Conservation (phyloP, 1,140 invertebrate species). For the Drosophila pruinosa region DNA sequence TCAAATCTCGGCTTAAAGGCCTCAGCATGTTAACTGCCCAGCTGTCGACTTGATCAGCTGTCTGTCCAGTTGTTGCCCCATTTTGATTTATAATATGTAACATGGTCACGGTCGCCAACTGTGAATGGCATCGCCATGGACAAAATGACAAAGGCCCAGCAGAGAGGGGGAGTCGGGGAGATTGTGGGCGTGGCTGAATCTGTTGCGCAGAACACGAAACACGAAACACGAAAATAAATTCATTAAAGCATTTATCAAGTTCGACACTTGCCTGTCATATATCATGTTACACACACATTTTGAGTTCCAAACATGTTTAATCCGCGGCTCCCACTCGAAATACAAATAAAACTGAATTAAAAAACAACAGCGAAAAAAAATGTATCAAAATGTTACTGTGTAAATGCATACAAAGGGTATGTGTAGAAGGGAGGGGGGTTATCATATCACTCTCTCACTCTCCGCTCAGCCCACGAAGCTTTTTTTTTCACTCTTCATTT, state of each 20-base stretch:
- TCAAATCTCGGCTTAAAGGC: constrained; percentile 67
- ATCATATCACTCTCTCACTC: constrained; percentile 9
- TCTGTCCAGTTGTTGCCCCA: constrained; percentile 35
- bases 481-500: background rate
- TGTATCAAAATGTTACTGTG: constrained; percentile 25
- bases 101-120: constrained; percentile 69
- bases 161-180: background rate
- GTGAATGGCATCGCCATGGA: constrained; percentile 39
- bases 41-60: constrained; percentile 26
- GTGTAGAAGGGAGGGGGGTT: background rate
- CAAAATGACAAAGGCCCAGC: constrained; percentile 29
- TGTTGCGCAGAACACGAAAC: constrained; percentile 63
- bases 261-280: constrained; percentile 77
- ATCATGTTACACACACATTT: constrained; percentile 73
- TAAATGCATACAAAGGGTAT: constrained; percentile 16
- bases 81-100: constrained; percentile 70
- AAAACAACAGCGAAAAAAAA: background rate
- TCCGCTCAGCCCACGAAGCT: constrained; percentile 11
- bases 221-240: constrained; percentile 76
- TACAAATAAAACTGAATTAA: constrained; percentile 3
- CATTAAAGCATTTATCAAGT: constrained; percentile 81
- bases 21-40: constrained; percentile 62
- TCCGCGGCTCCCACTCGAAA: constrained; percentile 49
- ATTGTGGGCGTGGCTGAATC: background rate
- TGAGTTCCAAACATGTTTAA: constrained; percentile 72